Base-by-base conservation (phyloP, 1,140 invertebrate species). In the Venturia canescens region DNA sequence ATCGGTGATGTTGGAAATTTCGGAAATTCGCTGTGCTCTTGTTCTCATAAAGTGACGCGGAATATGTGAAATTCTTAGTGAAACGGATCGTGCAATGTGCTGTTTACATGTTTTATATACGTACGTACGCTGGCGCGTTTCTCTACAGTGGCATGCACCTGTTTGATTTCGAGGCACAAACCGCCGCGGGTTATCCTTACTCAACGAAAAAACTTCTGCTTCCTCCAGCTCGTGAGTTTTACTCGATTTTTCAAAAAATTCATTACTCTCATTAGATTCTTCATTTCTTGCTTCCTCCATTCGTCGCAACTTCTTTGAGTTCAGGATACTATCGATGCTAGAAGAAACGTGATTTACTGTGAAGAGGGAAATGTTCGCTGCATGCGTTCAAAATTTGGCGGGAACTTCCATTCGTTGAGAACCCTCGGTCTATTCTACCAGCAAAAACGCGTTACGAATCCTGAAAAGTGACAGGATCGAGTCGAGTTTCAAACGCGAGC, bases 91-190 rank as follows among this genome's bases (percentile, higher is more conserved):
- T 34, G 3, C 57, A 60, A 60, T n/a, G 57, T 9, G n/a, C 9
- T 21, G 11, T 53, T 23, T n/a, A 60, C 18, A 18, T 60, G 3
- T 60, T 60, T 3, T 60, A 60, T 23, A 60, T 21, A 60, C n/a
- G 9, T 60, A 60, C n/a, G 57, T 60, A n/a, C 21, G 57, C 23
- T n/a, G 63, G 63, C 26, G 15, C 21, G 18, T 16, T 66, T 29
- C 9, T 66, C 6, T 66, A 29, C 57, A 21, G 70, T 50, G 38
- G 44, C 44, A 53, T 50, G 21, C 70, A 72, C 70, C 70, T 72
- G 70, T 72, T 72, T 72, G 70, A 72, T 72, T 72, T 72, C 26
- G 63, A 66, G 63, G 27, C 63, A 29, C 27, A 60, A 60, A n/a
- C 16, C 16, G 23, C n/a, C 57, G 18, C 16, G 31, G 31, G 31